These are phyloP conservation scores for Amphipoea oculea DNA, from an alignment of 2,888 invertebrate species.

Conservation along the genomic window DNA sequence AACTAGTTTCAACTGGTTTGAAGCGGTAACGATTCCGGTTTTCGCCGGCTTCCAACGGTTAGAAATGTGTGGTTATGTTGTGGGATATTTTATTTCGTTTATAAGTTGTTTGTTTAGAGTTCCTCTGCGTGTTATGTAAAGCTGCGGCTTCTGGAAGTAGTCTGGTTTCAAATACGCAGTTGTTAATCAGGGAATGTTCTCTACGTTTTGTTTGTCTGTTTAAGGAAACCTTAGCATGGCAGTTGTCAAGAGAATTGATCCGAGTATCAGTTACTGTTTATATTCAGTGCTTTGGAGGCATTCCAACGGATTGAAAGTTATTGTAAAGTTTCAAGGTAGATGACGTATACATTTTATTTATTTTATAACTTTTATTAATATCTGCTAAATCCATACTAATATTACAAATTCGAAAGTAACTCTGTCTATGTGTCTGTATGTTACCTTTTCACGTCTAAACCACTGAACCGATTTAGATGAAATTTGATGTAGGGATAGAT, in stretches of 20 bases:
- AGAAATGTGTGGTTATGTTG: conserved; percentile 47
- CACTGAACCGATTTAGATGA: too few species aligned
- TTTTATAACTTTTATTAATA: neutral
- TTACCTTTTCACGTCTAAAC: too few species aligned
- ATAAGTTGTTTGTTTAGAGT: conserved; percentile 54
- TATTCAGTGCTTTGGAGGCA: conserved; percentile 26
- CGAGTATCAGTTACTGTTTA: conserved; percentile 21
- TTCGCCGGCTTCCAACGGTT: conserved; percentile 46
- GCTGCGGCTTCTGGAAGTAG: conserved; percentile 40
- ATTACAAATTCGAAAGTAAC: too few species aligned
- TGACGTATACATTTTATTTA: neutral
- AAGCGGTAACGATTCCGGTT: conserved; percentile 56
- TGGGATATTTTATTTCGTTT: conserved; percentile 52
- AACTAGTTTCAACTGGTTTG: conserved; percentile 67
- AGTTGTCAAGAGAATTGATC: conserved; percentile 47
- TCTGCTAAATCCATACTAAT: neutral
- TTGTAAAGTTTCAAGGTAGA: neutral
- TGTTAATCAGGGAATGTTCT: conserved; percentile 39
- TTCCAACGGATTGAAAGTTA: conserved; percentile 17
- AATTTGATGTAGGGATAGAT: too few species aligned
- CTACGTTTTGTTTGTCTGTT: conserved; percentile 7
- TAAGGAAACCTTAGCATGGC: conserved; percentile 40
- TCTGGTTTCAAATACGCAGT: conserved; percentile 34
- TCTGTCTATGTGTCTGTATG: too few species aligned
- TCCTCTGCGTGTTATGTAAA: conserved; percentile 44